Evolutionary conservation across 2,113 vertebrate species (phyloP).

Genomic region (Galemys pyrenaicus): DNA sequence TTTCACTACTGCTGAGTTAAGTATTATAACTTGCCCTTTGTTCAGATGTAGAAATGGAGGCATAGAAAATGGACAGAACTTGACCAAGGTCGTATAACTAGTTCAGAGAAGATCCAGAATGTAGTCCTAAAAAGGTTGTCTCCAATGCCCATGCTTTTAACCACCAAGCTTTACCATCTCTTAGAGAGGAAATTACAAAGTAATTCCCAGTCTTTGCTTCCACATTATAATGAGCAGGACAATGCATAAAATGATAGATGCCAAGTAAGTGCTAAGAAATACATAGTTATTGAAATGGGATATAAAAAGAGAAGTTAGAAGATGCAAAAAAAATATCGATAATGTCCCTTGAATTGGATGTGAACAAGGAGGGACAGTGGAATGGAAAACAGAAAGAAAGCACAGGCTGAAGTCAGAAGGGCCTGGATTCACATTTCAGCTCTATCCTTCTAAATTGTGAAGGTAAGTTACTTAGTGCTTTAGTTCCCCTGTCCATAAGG

Average conservation of each 20-base stretch:
- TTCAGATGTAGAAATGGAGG: neutral
- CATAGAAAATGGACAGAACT: neutral
- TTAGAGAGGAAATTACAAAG: neutral
- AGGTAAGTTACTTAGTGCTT: neutral
- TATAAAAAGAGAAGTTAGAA: neutral
- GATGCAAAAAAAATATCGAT: neutral
- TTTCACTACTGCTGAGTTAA: neutral
- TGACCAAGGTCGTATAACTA: too few relatives aligned
- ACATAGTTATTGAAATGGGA: neutral
- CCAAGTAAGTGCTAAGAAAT: neutral
- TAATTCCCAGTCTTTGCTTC: neutral
- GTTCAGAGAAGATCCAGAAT: neutral
- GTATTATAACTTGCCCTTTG: neutral
- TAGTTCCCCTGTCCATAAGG: neutral
- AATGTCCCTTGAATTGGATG: neutral
- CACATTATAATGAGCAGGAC: neutral
- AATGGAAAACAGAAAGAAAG: accelerated
- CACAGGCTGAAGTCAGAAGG: neutral
- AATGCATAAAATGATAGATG: neutral
- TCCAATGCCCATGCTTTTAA: neutral
- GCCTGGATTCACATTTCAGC: neutral
- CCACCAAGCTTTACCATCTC: neutral
- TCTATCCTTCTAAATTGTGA: neutral
- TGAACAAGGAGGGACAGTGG: neutral
- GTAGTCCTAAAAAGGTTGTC: neutral